Percentiles rank a stretch among this genome's conserved stretches.
Evolutionary conservation across 1,140 invertebrate genomes (phyloP).

Genomic region (Tetragonula clypearis): DNA sequence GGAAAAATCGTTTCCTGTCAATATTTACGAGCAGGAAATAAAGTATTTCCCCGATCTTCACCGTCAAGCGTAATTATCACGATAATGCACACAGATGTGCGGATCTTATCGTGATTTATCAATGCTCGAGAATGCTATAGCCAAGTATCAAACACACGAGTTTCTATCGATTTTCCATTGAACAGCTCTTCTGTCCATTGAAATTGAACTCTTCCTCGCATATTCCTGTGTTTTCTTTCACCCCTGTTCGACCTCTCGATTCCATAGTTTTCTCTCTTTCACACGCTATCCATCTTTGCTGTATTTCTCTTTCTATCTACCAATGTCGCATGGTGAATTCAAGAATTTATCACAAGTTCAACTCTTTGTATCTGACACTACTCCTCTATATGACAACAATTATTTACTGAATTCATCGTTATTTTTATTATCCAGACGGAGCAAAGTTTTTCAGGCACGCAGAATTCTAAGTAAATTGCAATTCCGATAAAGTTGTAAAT

Average conservation of each 20-base stretch:
- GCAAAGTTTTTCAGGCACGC: too few relatives aligned
- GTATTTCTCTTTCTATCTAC: not conserved
- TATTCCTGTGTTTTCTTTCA: conserved; percentile 24
- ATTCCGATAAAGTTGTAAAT: not conserved
- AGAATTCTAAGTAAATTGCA: not conserved
- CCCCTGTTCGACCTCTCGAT: too few relatives aligned
- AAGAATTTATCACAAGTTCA: not conserved
- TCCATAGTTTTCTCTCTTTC: conserved; percentile 26
- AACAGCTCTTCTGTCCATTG: conserved; percentile 42
- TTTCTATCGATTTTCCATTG: conserved; percentile 53
- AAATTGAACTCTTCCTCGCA: conserved; percentile 5
- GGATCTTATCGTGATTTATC: conserved; percentile 38
- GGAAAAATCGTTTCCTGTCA: not conserved
- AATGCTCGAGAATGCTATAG: conserved; percentile 29
- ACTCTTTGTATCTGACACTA: not conserved
- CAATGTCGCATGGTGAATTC: not conserved
- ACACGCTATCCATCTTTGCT: not conserved
- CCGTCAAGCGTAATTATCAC: conserved; percentile 38
- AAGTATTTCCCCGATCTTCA: conserved; percentile 25
- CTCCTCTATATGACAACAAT: too few relatives aligned
- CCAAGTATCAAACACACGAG: conserved; percentile 46
- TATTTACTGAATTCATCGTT: too few relatives aligned
- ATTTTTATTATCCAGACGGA: too few relatives aligned
- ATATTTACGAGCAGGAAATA: conserved; percentile 26
- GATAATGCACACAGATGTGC: conserved; percentile 25